A percentile compares a stretch with the other conserved stretches of the same genome.
These are phyloP conservation scores for Atlantisia rogersi DNA, from an alignment of 2,113 vertebrate genomes.

Conservation along the genomic window DNA sequence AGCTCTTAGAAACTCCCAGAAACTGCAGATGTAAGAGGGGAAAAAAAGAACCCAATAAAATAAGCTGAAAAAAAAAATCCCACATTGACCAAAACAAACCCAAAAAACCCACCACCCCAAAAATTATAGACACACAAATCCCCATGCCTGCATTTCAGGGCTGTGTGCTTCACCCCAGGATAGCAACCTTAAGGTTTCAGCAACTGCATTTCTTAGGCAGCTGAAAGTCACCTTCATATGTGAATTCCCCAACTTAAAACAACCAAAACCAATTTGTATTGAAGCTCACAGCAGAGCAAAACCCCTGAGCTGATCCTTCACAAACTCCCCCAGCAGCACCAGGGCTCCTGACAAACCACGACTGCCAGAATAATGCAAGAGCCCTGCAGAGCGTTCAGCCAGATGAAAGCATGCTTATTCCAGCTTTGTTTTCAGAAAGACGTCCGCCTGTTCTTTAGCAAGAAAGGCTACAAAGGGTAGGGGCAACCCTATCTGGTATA, in stretches of 20 bases:
- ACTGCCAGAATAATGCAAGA: not conserved
- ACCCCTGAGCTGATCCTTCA: not conserved
- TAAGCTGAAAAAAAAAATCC: not conserved
- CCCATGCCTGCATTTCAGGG: not conserved
- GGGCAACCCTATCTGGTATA: not conserved
- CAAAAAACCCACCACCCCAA: not conserved
- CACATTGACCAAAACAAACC: not conserved
- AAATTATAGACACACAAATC: too few species aligned
- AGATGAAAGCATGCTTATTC: not conserved
- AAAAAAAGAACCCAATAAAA: not conserved
- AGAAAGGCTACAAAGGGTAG: not conserved
- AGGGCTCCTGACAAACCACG: not conserved
- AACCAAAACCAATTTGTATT: not conserved
- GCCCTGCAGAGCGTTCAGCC: not conserved
- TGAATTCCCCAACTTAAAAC: not conserved
- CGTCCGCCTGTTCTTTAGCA: not conserved
- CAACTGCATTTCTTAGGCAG: not conserved
- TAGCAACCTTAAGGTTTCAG: not conserved
- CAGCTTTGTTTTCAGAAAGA: not conserved
- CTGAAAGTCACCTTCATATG: not conserved
- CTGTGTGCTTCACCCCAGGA: not conserved
- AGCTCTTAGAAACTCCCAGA: not conserved
- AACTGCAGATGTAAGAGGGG: not conserved
- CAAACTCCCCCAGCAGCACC: not conserved
- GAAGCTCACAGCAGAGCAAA: not conserved